phyloP scores from a whole-genome alignment of 1,140 invertebrate genomes.

The Trichonephila clavata region DNA sequence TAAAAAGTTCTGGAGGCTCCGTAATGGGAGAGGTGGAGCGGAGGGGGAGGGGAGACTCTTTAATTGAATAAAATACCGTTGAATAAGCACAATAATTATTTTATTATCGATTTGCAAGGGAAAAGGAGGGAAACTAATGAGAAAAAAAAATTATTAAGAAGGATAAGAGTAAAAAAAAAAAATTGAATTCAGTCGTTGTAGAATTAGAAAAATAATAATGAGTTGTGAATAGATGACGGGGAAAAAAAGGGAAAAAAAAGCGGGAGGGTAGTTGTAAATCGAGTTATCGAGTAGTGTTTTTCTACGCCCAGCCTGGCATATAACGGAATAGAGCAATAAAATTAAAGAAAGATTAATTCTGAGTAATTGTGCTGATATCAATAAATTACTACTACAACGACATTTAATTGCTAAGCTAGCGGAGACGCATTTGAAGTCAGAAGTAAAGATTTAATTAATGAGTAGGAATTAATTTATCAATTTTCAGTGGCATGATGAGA shows the following conservation, averaged over 20 bases:
- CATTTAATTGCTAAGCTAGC: slow-evolving; percentile 30
- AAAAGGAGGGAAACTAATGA: slow-evolving; percentile 31
- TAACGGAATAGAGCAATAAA: slow-evolving; percentile 32
- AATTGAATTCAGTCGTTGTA: slow-evolving; percentile 46
- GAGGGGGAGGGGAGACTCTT: slow-evolving; percentile 33
- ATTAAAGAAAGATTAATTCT: slow-evolving; percentile 61
- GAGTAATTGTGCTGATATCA: slow-evolving; percentile 61
- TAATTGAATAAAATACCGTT: slow-evolving; percentile 73
- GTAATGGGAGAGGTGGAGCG: neutral
- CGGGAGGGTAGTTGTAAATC: neutral
- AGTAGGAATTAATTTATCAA: slow-evolving; percentile 60
- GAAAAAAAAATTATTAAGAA: slow-evolving; percentile 14
- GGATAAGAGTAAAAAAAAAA: neutral
- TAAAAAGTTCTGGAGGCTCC: slow-evolving; percentile 44
- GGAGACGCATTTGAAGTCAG: neutral
- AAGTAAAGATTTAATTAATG: slow-evolving; percentile 62
- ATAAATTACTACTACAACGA: slow-evolving; percentile 53
- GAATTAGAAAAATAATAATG: slow-evolving; percentile 71
- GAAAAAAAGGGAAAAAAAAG: neutral
- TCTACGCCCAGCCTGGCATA: neutral
- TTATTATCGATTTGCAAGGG: slow-evolving; percentile 64
- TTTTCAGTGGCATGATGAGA: neutral
- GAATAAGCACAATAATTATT: slow-evolving; percentile 75
- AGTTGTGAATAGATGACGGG: slow-evolving; percentile 20
- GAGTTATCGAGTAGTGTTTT: slow-evolving; percentile 52